Evolutionary conservation across 2,888 invertebrate genomes (phyloP).

Genomic region (Pocota personata): DNA sequence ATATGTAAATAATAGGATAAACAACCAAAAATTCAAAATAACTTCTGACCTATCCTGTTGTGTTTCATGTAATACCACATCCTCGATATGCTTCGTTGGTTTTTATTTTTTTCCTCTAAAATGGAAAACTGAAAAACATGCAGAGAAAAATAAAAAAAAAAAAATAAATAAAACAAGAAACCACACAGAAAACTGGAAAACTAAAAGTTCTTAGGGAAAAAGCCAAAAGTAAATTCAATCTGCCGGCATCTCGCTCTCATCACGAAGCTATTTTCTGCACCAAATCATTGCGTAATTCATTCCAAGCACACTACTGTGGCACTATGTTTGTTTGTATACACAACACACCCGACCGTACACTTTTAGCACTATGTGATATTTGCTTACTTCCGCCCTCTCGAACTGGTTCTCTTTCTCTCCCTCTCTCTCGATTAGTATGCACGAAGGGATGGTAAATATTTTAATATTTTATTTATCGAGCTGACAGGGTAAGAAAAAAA

Average conservation of each 20-base stretch:
- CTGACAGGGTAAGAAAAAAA: not conserved
- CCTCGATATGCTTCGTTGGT: not conserved
- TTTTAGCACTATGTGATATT: not conserved
- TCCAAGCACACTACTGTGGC: not conserved
- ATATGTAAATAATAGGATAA: too few relatives aligned
- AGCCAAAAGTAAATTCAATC: not conserved
- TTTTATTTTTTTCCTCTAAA: not conserved
- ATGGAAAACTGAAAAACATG: not conserved
- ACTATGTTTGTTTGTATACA: slow-evolving; percentile 4
- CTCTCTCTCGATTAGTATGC: not conserved
- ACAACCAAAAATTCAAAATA: not conserved
- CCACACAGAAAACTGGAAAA: not conserved
- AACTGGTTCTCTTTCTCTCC: not conserved
- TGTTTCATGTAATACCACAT: not conserved
- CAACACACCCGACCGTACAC: not conserved
- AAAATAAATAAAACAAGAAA: not conserved
- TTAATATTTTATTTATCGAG: not conserved
- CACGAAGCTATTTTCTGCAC: slow-evolving; percentile 31
- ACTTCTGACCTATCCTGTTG: not conserved
- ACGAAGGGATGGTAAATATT: slow-evolving; percentile 5
- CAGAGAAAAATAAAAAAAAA: not conserved
- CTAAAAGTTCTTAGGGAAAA: not conserved
- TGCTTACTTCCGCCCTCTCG: not conserved
- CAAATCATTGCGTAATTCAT: slow-evolving; percentile 45
- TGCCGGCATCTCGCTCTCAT: slow-evolving; percentile 14